Evolutionary conservation across 2,888 invertebrate species (phyloP), one percentile per base, ranked within the genome.

Genomic region (Amiota mariae): DNA sequence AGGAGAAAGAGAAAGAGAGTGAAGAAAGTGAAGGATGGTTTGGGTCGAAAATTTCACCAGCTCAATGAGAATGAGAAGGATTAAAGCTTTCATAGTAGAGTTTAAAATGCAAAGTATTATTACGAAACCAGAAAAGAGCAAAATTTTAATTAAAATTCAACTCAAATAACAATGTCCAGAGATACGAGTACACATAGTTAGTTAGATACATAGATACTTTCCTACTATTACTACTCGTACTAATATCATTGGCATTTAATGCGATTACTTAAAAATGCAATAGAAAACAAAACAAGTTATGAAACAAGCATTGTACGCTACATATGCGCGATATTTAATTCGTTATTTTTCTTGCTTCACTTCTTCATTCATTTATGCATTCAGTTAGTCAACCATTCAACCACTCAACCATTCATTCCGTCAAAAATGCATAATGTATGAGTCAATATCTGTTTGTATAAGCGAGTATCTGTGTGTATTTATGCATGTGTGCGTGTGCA

Each of bases 141-240:
- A 18, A 59, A 59, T 59, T 59, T 59, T 59, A 59, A 59, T 59
- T 59, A 59, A 59, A 36, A 36, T 6, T 36, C 36, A 36, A 59
- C 18, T 8, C 59, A 12, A 59, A 59, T 11, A 11, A 20, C 59
- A 59, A 59, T 10, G 20, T 18, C 57, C 3, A 24, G 24, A 24
- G 1, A 24, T 3, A 15, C 57, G 15, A 15, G 9, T 15, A 10
- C 59, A 12, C 59, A 20, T 20, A 59, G 1, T 20, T 11, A 18
- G 20, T 11, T 20, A 57, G 18, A 57, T 18, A 20, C 20, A 18
- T 6, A 36, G 6, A 36, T 36, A 6, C 36, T 36, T 36, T 36
- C 36, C 36, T 36, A 36, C 8, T 2, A 36, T 6, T 36, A 2
- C 6, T 36, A 36, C 24, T 24, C n/a, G n/a, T n/a, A 24, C 36